phyloP scores from a whole-genome alignment of 2,113 vertebrate genomes.

The Centropus bengalensis region DNA sequence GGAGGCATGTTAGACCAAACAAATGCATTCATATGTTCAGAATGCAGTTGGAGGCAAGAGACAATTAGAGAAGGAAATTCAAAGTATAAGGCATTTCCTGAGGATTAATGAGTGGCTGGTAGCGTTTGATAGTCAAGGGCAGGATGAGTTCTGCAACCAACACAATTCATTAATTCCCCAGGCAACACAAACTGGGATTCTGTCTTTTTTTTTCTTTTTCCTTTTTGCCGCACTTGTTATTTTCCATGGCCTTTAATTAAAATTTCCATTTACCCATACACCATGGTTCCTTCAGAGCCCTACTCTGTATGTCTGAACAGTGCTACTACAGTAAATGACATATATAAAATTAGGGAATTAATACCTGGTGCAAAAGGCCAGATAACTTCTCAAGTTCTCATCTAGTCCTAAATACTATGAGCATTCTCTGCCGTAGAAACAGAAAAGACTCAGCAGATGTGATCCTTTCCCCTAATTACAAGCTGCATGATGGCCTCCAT shows the following conservation, averaged over 20 bases:
- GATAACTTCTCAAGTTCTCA: background rate
- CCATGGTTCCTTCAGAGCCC: background rate
- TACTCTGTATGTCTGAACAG: background rate
- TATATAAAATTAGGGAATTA: background rate
- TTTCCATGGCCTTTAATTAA: slow-evolving; percentile 14
- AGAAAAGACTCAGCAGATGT: background rate
- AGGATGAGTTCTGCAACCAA: slow-evolving; percentile 31
- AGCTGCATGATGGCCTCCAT: background rate
- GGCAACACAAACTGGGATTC: slow-evolving; percentile 23
- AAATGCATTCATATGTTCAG: slow-evolving; percentile 18
- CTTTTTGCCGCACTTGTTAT: background rate
- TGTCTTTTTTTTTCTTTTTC: background rate
- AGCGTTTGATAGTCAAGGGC: slow-evolving; percentile 32
- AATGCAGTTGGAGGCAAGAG: slow-evolving; percentile 14
- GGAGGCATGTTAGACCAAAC: background rate
- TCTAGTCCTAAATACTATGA: background rate
- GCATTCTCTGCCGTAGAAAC: background rate
- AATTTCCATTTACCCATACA: background rate
- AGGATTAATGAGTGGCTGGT: slow-evolving; percentile 51
- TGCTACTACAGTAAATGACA: background rate
- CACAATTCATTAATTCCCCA: slow-evolving; percentile 47
- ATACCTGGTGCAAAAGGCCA: background rate
- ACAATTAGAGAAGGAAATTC: slow-evolving; percentile 60
- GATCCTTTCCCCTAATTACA: background rate
- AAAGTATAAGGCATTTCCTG: slow-evolving; percentile 60